phyloP scores from a whole-genome alignment of 2,113 vertebrate species.

The Microtus ochrogaster region DNA sequence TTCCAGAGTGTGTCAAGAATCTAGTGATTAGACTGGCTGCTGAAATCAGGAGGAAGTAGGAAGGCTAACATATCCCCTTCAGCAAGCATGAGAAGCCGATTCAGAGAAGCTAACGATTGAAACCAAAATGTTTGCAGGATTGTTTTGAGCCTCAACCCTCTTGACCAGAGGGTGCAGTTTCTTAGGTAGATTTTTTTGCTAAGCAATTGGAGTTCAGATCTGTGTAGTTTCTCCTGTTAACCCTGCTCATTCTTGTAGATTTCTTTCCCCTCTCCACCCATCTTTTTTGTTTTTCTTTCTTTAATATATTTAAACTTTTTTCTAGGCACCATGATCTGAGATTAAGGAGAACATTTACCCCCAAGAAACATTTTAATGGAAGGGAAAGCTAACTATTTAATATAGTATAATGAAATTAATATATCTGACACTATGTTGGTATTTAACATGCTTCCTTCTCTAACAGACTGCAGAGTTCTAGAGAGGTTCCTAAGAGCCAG shows the following conservation, averaged over 20 bases:
- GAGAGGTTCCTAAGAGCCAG: background rate
- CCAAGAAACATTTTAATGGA: background rate
- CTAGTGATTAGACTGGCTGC: background rate
- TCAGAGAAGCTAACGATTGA: background rate
- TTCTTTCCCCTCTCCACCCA: background rate
- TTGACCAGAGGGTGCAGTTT: background rate
- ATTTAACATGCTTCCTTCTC: slow-evolving; percentile 30
- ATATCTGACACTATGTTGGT: background rate
- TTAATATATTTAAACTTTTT: background rate
- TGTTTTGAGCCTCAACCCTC: background rate
- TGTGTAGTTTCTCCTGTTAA: background rate
- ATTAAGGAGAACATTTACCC: background rate
- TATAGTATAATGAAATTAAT: background rate
- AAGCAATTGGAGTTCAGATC: background rate
- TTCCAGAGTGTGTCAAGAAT: background rate
- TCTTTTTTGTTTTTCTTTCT: background rate
- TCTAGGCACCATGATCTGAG: background rate
- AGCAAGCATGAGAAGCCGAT: background rate
- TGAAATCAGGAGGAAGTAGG: background rate
- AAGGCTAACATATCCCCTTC: background rate
- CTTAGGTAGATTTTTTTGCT: background rate
- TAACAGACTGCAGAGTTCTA: slow-evolving; percentile 19
- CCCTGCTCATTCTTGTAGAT: background rate
- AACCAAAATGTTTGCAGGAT: background rate
- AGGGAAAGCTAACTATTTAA: slow-evolving; percentile 13